Percentiles rank a stretch among this genome's conserved stretches.
Evolutionary conservation across 2,797 vertebrate species (phyloP).

Genomic region (Labroides dimidiatus): DNA sequence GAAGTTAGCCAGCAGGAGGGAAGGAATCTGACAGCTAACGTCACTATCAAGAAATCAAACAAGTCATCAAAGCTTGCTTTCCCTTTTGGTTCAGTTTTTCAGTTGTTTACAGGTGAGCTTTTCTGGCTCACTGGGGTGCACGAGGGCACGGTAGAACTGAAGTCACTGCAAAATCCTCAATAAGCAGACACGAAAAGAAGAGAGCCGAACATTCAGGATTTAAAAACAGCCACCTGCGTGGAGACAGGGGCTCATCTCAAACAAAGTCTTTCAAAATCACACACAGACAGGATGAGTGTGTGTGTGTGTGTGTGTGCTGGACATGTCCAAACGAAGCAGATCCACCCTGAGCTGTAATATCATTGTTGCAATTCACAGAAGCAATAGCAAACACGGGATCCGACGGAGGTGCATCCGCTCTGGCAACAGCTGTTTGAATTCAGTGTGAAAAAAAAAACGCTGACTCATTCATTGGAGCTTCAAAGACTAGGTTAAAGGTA

Average conservation of each 20-base stretch:
- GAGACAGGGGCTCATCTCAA: neutral
- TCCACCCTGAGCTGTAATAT: slow-evolving; percentile 12
- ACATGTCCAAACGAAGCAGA: slow-evolving; percentile 37
- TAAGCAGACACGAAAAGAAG: slow-evolving; percentile 11
- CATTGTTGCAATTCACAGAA: neutral
- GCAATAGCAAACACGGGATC: neutral
- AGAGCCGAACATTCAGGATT: slow-evolving; percentile 4
- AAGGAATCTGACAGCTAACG: neutral
- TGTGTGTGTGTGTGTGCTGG: neutral
- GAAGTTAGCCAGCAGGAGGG: slow-evolving; percentile 1
- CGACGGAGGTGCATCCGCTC: slow-evolving; percentile 19
- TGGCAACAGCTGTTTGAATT: neutral
- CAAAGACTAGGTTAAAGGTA: neutral
- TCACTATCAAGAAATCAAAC: slow-evolving; percentile 1
- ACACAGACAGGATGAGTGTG: neutral
- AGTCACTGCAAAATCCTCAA: slow-evolving; percentile 21
- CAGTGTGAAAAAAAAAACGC: neutral
- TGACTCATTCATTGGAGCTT: neutral
- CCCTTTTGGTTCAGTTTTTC: neutral
- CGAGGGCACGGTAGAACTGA: neutral
- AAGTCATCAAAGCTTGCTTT: neutral
- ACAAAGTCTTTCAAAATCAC: slow-evolving; percentile 3
- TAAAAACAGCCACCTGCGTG: neutral
- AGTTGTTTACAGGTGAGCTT: slow-evolving; percentile 40
- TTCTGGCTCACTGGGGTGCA: slow-evolving; percentile 19